Conservation (phyloP, 2,113 vertebrate genomes). For the Daboia siamensis region DNA sequence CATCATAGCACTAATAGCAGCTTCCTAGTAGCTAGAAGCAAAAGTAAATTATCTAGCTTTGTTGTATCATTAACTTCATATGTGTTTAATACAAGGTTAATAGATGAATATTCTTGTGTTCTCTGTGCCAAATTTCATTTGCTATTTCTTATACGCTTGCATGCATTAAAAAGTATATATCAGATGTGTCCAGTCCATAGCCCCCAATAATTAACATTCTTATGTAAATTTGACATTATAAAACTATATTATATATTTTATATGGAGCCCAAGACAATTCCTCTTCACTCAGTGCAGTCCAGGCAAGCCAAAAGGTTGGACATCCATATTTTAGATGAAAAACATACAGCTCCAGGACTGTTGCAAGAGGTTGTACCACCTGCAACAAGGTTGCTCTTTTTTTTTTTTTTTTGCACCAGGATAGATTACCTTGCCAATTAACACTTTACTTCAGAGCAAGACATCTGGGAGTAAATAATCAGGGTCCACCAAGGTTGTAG, state of each 20-base stretch:
- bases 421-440: neutral
- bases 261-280: neutral
- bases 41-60: neutral
- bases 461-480: neutral
- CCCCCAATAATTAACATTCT: neutral
- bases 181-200: neutral
- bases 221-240: neutral
- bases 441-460: neutral
- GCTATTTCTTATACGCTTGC: neutral
- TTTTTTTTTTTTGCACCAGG: neutral
- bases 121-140: neutral
- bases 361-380: neutral
- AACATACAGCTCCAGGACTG: neutral
- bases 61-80: neutral
- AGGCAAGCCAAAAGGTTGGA: neutral
- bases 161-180: neutral
- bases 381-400: neutral
- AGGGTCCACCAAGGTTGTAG: neutral
- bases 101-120: neutral
- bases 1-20: neutral
- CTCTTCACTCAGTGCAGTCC: neutral
- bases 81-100: neutral
- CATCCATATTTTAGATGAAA: neutral
- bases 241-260: neutral
- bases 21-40: neutral